Base-by-base conservation (phyloP, 2,888 invertebrate species). In the Luperina testacea region DNA sequence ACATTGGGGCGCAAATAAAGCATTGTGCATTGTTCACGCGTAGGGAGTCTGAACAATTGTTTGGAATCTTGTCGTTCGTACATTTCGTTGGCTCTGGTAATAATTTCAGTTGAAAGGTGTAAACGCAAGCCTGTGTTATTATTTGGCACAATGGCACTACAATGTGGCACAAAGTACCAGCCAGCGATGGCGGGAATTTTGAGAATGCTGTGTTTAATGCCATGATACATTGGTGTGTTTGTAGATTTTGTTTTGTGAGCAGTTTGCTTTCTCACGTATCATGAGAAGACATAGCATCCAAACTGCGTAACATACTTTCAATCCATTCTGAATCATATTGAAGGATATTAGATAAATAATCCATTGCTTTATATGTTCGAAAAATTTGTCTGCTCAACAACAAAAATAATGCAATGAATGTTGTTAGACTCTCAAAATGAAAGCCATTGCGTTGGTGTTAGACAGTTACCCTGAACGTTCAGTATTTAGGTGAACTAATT, bases 31-130 rank as follows among this genome's bases (percentile, higher is more conserved):
- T 87, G 75, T 85, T 78, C 70, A 68, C 72, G 81, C 61, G 65
- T 63, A 59, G 72, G 59, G 72, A 72, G 48, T 73, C 75, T 70
- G 87, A 87, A 87, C 87, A 87, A 87, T 85, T 84, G 87, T 85
- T 81, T 76, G 80, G 77, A 89, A 87, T 85, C 74, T 89, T 88
- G 81, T 80, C 89, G 87, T 83, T 80, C 67, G 85, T 87, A 81
- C 82, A 88, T 88, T 88, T 87, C 78, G 84, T 73, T 71, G 84
- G 82, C 71, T 81, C 68, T 81, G 81, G 83, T 81, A 78, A 88
- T 88, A 85, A 87, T 88, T 88, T 85, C 74, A 78, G 80, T 20
- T 81, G 84, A 86, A 82, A 87, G 86, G 88, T 89, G 88, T 86
- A 82, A 88, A 83, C 72, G 82, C 82, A 64, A 77, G 78, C 70